Percentiles rank a stretch among this genome's conserved stretches.
Conservation (phyloP, 2,113 vertebrate genomes). For the Sprattus sprattus region DNA sequence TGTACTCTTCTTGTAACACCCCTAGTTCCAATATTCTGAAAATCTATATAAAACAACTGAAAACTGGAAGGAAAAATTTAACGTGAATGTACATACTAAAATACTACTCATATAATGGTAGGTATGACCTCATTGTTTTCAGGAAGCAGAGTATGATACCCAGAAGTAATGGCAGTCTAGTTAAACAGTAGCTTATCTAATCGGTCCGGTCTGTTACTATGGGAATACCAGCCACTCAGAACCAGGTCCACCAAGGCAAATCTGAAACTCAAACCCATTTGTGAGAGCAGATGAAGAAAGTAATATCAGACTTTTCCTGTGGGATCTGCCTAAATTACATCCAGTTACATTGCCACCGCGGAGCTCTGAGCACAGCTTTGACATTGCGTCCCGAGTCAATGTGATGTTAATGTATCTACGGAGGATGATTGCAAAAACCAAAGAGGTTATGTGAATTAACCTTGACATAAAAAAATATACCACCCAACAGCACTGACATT, state of each 20-base stretch:
- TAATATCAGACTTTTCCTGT: conserved; percentile 55
- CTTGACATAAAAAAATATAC: conserved; percentile 60
- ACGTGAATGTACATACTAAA: neutral
- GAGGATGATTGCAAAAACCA: conserved; percentile 55
- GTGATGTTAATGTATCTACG: conserved; percentile 58
- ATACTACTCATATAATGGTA: neutral
- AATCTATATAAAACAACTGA: neutral
- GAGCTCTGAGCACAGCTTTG: conserved; percentile 46
- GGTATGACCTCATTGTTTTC: neutral
- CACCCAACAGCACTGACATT: conserved; percentile 18
- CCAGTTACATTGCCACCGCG: conserved; percentile 34
- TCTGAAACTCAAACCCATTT: conserved; percentile 57
- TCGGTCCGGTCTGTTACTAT: neutral
- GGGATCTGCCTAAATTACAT: conserved; percentile 61
- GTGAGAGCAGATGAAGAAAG: conserved; percentile 46
- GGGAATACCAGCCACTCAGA: neutral
- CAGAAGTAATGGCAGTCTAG: neutral
- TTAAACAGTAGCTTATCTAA: neutral
- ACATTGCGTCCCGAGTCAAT: conserved; percentile 59
- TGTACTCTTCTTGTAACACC: neutral
- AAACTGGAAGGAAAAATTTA: neutral
- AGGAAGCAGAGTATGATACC: neutral
- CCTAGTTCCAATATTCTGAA: neutral
- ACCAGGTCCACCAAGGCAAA: conserved; percentile 18
- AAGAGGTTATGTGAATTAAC: conserved; percentile 59